phyloP scores from a whole-genome alignment of 2,888 invertebrate species.

The Tachystola acroxantha region DNA sequence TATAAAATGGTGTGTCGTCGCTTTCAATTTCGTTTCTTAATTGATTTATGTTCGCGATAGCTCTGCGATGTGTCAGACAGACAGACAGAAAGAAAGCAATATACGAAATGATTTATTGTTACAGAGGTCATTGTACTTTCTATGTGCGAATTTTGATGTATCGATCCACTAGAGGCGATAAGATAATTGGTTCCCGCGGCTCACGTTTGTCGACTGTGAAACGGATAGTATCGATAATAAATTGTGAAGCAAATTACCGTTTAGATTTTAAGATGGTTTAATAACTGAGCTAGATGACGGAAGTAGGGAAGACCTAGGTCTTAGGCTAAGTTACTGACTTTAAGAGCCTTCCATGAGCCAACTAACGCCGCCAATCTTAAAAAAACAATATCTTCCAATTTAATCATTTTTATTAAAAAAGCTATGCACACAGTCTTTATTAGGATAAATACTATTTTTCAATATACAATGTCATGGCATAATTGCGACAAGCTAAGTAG shows the following conservation, averaged over 20 bases:
- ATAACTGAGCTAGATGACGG: no score
- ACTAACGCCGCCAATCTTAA: no score
- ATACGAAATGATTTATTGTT: slow-evolving; percentile 25
- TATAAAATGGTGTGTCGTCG: slow-evolving; percentile 21
- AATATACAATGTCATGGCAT: no score
- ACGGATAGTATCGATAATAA: background rate
- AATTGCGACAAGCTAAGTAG: no score
- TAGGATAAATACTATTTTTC: no score
- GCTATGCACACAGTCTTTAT: no score
- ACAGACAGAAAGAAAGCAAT: slow-evolving; percentile 41
- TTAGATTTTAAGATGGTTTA: background rate
- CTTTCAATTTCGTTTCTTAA: slow-evolving; percentile 60
- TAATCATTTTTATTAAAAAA: no score
- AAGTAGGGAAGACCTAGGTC: no score
- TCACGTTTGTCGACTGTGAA: slow-evolving; percentile 4
- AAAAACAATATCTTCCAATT: no score
- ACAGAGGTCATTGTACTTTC: slow-evolving; percentile 36
- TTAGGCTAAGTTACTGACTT: no score
- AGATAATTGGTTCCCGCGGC: slow-evolving; percentile 6
- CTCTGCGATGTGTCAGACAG: slow-evolving; percentile 31
- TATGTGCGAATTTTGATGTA: slow-evolving; percentile 16
- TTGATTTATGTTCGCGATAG: slow-evolving; percentile 63
- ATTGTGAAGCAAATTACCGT: background rate
- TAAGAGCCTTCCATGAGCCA: no score
- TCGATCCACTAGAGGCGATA: slow-evolving; percentile 5